phyloP scores from a whole-genome alignment of 2,113 vertebrate genomes.

The Mastomys coucha region DNA sequence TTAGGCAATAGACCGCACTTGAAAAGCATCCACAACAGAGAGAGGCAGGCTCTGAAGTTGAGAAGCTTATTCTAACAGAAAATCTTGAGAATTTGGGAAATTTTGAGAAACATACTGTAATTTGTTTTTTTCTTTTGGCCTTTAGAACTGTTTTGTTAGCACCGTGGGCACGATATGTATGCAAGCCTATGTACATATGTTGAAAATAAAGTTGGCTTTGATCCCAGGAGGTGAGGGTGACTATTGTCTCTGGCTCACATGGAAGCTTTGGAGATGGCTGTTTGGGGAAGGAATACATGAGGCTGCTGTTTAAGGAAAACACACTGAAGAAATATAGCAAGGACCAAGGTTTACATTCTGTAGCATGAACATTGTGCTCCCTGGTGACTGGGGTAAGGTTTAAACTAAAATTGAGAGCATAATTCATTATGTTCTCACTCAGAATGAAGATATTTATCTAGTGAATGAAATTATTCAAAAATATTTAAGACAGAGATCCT shows the following conservation, averaged over 20 bases:
- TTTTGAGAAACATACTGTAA: not conserved
- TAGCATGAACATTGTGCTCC: not conserved
- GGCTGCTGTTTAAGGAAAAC: not conserved
- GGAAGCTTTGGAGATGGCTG: too few species aligned
- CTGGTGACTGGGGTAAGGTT: not conserved
- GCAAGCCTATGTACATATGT: not conserved
- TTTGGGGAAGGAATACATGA: not conserved
- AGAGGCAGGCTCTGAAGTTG: not conserved
- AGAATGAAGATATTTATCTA: not conserved
- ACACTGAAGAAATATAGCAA: not conserved
- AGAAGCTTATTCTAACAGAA: not conserved
- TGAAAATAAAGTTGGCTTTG: not conserved
- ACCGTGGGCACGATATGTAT: not conserved
- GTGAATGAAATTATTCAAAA: not conserved
- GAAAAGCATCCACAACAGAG: not conserved
- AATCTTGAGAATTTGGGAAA: not conserved
- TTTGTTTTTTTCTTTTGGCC: not conserved
- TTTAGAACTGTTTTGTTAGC: not conserved
- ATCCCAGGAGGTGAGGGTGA: rapidly evolving
- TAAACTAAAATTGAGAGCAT: not conserved
- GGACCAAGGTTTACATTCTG: not conserved
- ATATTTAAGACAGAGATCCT: not conserved
- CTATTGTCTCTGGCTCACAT: not conserved
- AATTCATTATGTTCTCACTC: not conserved
- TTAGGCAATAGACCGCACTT: not conserved